These are phyloP conservation scores for Oryctes rhinoceros DNA, from an alignment of 1,140 invertebrate genomes.

Conservation along the genomic window DNA sequence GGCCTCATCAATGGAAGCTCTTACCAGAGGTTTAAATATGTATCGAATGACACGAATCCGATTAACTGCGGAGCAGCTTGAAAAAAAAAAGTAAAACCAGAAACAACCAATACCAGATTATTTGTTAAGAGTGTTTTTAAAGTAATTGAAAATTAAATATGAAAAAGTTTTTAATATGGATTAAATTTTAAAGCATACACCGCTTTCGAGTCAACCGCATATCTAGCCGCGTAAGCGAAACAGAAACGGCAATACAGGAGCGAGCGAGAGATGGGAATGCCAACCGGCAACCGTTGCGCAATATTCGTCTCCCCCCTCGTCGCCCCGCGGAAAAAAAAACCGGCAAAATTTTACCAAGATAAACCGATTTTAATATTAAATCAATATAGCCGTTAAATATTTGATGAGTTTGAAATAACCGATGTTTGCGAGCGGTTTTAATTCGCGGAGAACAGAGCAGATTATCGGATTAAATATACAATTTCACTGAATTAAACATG, in stretches of 20 bases:
- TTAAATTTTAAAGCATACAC: slow-evolving; percentile 38
- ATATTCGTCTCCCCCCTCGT: not conserved
- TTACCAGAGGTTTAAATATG: not conserved
- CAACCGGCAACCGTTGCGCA: not conserved
- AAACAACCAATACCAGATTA: slow-evolving; percentile 35
- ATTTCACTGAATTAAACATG: slow-evolving; percentile 60
- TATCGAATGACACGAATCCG: not conserved
- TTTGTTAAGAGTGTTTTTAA: slow-evolving; percentile 38
- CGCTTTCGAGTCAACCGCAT: not conserved
- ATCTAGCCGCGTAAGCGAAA: not conserved
- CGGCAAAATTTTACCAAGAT: slow-evolving; percentile 40
- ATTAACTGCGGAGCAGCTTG: not conserved
- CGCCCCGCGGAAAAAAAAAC: slow-evolving; percentile 1
- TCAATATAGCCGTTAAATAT: slow-evolving; percentile 48
- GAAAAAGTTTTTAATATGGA: slow-evolving; percentile 41
- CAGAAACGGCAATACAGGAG: not conserved
- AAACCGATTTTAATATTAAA: slow-evolving; percentile 44
- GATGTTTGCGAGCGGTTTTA: slow-evolving; percentile 58
- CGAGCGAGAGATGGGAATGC: not conserved
- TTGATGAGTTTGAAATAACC: slow-evolving; percentile 54
- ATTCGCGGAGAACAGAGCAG: slow-evolving; percentile 57
- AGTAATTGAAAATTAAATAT: slow-evolving; percentile 44
- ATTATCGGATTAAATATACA: slow-evolving; percentile 60
- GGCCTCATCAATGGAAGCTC: no score
- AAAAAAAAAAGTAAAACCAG: not conserved